A percentile compares a stretch with the other conserved stretches of the same genome.
These are phyloP conservation scores for Anas acuta DNA, from an alignment of 2,797 vertebrate species.

Conservation along the genomic window DNA sequence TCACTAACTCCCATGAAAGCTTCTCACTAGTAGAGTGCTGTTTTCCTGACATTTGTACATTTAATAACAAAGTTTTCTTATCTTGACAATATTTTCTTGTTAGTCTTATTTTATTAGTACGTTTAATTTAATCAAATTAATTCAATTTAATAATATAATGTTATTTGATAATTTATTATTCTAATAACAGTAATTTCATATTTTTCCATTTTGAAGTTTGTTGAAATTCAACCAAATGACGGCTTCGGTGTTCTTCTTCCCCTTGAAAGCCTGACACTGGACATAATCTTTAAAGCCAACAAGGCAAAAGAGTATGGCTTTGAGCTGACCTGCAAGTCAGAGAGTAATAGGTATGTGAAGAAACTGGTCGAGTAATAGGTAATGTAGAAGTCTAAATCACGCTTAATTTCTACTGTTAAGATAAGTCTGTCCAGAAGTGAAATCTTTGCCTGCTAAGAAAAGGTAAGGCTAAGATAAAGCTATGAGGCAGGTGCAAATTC, in stretches of 20 bases:
- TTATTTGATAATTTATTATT: background rate
- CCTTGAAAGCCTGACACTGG: slow-evolving; percentile 83
- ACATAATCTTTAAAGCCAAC: slow-evolving; percentile 87
- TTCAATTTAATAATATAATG: background rate
- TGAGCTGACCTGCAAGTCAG: slow-evolving; percentile 87
- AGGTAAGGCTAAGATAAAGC: background rate
- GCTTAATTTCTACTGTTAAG: background rate
- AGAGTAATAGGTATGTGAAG: slow-evolving; percentile 85
- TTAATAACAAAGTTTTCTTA: background rate
- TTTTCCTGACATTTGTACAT: background rate
- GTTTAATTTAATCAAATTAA: too few species aligned
- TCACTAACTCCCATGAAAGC: background rate
- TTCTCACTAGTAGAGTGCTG: background rate
- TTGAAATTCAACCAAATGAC: slow-evolving; percentile 90
- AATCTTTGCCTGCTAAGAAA: background rate
- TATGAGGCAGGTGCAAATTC: background rate
- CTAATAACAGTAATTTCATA: background rate
- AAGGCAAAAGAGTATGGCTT: slow-evolving; percentile 85
- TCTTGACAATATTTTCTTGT: background rate
- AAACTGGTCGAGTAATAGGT: background rate
- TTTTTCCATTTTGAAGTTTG: slow-evolving; percentile 76
- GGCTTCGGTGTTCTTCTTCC: slow-evolving; percentile 91
- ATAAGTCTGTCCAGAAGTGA: background rate
- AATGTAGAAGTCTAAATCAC: background rate
- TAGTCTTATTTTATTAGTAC: background rate